Conservation (phyloP, 2,888 invertebrate genomes). For the Hirtodrosophila cameraria region DNA sequence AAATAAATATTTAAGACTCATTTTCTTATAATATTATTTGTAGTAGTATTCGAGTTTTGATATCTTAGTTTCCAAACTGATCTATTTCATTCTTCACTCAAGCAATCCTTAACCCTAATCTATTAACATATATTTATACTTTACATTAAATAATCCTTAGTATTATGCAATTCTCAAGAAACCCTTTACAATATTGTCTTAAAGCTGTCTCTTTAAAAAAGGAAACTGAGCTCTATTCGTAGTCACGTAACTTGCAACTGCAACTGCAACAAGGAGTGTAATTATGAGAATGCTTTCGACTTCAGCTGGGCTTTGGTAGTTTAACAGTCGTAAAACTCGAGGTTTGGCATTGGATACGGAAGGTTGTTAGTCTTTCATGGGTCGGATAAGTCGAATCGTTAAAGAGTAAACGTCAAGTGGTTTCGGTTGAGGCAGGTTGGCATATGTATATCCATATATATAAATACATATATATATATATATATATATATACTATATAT, state of each 20-base stretch:
- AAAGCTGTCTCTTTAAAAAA: not conserved
- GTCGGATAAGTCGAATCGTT: constrained; percentile 24
- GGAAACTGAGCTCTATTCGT: constrained; percentile 27
- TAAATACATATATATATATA: no score
- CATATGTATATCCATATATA: no score
- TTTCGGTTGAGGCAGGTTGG: constrained; percentile 31
- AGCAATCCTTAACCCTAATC: no score
- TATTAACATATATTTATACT: no score
- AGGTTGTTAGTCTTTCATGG: constrained; percentile 24
- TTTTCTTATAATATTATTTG: no score
- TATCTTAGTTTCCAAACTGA: no score
- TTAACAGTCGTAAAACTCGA: constrained; percentile 50
- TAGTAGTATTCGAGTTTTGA: no score
- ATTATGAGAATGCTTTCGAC: constrained; percentile 43
- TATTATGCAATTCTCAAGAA: no score
- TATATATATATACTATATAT: no score
- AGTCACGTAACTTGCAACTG: constrained; percentile 51
- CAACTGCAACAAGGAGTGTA: constrained; percentile 31
- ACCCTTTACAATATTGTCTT: constrained; percentile 4
- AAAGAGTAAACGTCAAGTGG: constrained; percentile 41
- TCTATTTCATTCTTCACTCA: no score
- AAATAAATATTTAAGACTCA: no score
- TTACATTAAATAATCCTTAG: no score
- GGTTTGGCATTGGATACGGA: constrained; percentile 25
- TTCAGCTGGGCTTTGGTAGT: constrained; percentile 22